Conservation (phyloP, 2,888 invertebrate genomes). For the Eilema caniola region DNA sequence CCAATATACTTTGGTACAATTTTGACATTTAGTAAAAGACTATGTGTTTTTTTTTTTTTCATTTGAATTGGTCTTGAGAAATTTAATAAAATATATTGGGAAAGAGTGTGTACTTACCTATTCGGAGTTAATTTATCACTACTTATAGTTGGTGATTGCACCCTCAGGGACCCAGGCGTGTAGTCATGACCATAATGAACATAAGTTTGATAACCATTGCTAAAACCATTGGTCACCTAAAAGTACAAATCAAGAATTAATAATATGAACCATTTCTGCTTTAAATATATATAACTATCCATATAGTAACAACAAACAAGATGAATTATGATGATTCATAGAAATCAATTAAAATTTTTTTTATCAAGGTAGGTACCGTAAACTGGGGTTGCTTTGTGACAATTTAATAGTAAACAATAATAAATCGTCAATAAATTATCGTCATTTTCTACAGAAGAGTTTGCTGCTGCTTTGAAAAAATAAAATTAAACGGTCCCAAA, state of each 20-base stretch:
- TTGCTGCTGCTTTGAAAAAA: no score
- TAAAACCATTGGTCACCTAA: conserved; percentile 91
- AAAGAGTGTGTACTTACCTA: conserved; percentile 63
- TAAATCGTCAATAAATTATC: no score
- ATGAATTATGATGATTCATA: no score
- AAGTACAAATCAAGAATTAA: conserved; percentile 12
- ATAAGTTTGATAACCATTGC: conserved; percentile 95
- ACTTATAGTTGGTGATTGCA: conserved; percentile 84
- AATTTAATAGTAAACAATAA: no score
- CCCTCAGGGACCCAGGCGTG: conserved; percentile 91
- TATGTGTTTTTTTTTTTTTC: neutral
- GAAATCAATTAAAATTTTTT: no score
- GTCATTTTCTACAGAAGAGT: no score
- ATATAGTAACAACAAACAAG: no score
- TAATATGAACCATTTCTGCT: neutral
- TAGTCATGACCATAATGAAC: conserved; percentile 96
- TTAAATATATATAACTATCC: neutral
- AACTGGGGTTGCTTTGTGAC: no score
- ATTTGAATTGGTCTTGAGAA: neutral
- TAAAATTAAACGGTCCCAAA: no score
- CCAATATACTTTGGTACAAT: no score
- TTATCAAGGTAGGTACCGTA: no score
- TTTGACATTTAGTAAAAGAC: no score
- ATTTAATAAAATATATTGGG: neutral
- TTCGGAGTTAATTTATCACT: conserved; percentile 81